phyloP scores from a whole-genome alignment of 2,797 vertebrate species.

The Hypotaenidia philippensis region DNA sequence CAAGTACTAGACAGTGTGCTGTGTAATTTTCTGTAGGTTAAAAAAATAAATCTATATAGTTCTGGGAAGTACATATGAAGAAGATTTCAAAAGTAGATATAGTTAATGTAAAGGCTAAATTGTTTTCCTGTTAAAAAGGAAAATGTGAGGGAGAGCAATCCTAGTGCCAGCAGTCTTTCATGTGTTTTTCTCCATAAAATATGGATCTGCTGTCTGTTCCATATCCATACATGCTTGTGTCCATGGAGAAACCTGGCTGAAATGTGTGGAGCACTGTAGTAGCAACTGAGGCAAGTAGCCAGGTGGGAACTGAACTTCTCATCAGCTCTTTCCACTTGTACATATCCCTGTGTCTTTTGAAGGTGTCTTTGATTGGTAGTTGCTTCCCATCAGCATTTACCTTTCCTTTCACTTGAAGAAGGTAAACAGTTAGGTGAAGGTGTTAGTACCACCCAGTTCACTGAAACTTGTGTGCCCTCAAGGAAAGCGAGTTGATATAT shows the following conservation, averaged over 20 bases:
- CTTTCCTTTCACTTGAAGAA: neutral
- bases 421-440: neutral
- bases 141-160: neutral
- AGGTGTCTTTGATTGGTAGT: neutral
- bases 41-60: neutral
- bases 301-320: neutral
- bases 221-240: rapidly evolving
- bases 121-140: neutral
- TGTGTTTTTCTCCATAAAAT: neutral
- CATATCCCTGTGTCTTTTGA: neutral
- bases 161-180: neutral
- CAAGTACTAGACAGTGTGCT: neutral
- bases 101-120: neutral
- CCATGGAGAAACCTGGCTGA: neutral
- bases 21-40: neutral
- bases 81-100: neutral
- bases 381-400: neutral
- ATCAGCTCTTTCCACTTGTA: neutral
- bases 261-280: neutral
- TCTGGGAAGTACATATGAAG: neutral
- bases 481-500: neutral
- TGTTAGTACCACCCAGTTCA: neutral
- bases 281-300: neutral
- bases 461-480: neutral
- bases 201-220: neutral